Evolutionary conservation across 2,888 invertebrate genomes (phyloP).

Genomic region (Selenia dentaria): DNA sequence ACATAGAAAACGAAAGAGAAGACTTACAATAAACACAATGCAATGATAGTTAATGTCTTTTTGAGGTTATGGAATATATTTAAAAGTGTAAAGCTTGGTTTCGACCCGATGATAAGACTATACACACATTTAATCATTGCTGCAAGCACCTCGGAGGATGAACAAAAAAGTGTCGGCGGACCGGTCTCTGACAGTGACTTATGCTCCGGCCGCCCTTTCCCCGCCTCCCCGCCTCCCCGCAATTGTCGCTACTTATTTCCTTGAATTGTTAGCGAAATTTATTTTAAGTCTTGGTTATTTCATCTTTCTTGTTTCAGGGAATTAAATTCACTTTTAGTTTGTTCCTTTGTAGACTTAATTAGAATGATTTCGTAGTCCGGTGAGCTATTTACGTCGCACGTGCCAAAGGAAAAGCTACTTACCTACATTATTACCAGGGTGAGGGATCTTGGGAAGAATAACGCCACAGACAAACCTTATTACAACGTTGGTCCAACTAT

Average conservation of each 20-base stretch:
- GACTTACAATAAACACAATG: too few species aligned
- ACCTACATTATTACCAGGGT: too few species aligned
- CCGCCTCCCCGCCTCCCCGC: constrained; percentile 65
- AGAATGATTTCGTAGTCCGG: constrained; percentile 21
- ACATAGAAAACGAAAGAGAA: too few species aligned
- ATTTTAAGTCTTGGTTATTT: constrained; percentile 39
- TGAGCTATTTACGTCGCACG: constrained; percentile 21
- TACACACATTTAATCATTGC: constrained; percentile 57
- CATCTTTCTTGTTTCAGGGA: constrained; percentile 27
- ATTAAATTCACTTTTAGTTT: constrained; percentile 29
- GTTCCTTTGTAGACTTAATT: constrained; percentile 22
- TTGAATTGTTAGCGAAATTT: constrained; percentile 58
- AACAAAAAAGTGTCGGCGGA: constrained; percentile 65
- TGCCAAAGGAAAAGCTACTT: constrained; percentile 14
- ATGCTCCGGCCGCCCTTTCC: constrained; percentile 65
- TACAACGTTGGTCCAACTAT: too few species aligned
- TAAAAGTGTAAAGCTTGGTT: constrained; percentile 19
- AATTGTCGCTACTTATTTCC: constrained; percentile 66
- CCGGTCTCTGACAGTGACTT: constrained; percentile 75
- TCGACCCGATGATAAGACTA: constrained; percentile 25
- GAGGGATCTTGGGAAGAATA: constrained; percentile 5
- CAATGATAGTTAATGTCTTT: constrained; percentile 8
- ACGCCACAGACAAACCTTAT: too few species aligned
- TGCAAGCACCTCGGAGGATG: constrained; percentile 54
- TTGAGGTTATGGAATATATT: constrained; percentile 9